These are phyloP conservation scores for Phenganax subtilis DNA, from an alignment of 92 coral and sea anemone genomes.

Conservation along the genomic window DNA sequence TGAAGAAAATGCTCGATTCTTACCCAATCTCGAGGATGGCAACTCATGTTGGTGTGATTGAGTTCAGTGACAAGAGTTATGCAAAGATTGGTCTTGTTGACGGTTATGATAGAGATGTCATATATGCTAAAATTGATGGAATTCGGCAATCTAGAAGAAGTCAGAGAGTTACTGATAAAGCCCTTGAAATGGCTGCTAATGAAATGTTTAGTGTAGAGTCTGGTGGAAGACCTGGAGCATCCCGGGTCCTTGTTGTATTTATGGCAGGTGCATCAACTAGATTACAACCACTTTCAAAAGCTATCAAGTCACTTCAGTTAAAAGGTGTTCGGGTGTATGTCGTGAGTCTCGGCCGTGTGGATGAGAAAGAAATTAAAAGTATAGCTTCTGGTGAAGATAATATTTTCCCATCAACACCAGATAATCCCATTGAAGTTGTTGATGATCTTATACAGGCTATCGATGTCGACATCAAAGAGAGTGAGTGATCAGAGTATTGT, in stretches of 20 bases:
- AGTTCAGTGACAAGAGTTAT: conserved; percentile 57
- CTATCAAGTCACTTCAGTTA: conserved; percentile 53
- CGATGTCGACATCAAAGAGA: neutral
- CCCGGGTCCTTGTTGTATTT: conserved; percentile 54
- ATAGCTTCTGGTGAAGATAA: conserved; percentile 45
- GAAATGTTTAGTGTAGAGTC: conserved; percentile 45
- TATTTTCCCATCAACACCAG: conserved; percentile 29
- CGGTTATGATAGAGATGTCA: conserved; percentile 47
- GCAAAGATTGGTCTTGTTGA: conserved; percentile 58
- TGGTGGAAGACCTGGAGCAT: conserved; percentile 60
- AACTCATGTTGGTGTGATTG: conserved; percentile 64
- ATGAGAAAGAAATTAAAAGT: conserved; percentile 42
- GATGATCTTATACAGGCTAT: neutral
- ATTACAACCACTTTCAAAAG: conserved; percentile 53
- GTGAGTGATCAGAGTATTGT: neutral
- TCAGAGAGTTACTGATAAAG: conserved; percentile 58
- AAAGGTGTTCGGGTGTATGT: conserved; percentile 53
- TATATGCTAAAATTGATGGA: conserved; percentile 57
- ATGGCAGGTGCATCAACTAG: conserved; percentile 66
- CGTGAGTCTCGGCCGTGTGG: conserved; percentile 39
- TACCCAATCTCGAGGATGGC: conserved; percentile 56
- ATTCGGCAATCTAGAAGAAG: conserved; percentile 51
- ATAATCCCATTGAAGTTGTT: conserved; percentile 15
- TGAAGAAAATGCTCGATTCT: conserved; percentile 56
- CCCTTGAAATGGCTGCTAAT: conserved; percentile 55